These are phyloP conservation scores for Pavo muticus DNA, from an alignment of 2,113 vertebrate species.

Conservation along the genomic window DNA sequence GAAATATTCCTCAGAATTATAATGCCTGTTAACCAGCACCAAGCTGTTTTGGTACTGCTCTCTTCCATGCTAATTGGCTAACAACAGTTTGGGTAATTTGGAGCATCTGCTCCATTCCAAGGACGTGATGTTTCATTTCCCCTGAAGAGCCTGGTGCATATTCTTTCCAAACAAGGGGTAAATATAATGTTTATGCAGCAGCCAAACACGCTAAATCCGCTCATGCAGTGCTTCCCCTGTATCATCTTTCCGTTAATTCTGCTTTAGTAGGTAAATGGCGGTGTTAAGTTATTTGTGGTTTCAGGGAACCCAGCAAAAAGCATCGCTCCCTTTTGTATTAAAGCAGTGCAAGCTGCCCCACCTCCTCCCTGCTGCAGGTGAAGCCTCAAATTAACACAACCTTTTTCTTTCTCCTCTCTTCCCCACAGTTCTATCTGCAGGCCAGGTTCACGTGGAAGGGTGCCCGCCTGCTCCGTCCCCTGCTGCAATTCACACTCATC, in stretches of 20 bases:
- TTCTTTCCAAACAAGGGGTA: neutral
- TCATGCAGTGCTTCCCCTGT: neutral
- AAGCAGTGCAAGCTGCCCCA: neutral
- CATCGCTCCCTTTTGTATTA: neutral
- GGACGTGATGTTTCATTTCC: neutral
- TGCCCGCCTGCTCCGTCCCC: constrained; percentile 91
- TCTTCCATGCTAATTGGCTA: constrained; percentile 34
- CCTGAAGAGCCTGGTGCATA: neutral
- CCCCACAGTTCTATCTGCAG: constrained; percentile 92
- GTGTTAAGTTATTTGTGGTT: neutral
- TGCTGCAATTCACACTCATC: constrained; percentile 96
- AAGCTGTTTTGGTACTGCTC: constrained; percentile 2
- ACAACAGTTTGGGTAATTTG: constrained; percentile 38
- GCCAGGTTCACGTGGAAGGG: constrained; percentile 95
- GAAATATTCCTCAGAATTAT: neutral
- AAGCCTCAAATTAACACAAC: neutral
- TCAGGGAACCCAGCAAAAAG: neutral
- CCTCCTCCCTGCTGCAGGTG: neutral
- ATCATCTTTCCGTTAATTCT: constrained; percentile 36
- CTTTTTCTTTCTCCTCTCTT: neutral
- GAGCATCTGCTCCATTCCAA: constrained; percentile 49
- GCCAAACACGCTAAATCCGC: neutral
- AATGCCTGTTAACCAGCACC: neutral
- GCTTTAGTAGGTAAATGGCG: neutral
- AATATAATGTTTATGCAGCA: neutral